Evolutionary conservation across 2,797 vertebrate species (phyloP), one percentile per base, ranked within the genome.

Genomic region (Pseudocheirus occidentalis): DNA sequence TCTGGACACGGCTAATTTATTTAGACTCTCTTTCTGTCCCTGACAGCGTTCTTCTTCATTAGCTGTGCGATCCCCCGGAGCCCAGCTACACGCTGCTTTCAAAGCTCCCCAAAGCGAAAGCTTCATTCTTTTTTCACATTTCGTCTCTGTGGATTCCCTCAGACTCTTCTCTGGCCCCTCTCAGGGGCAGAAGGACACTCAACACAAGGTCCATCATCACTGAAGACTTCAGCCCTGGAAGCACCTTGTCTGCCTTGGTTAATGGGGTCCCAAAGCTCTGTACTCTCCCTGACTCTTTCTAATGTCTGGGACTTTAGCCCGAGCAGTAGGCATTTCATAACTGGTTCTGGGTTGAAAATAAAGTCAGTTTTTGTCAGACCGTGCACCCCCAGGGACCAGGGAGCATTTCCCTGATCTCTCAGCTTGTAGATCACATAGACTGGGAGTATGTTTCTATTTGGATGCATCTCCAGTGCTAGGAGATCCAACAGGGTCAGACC

Each of bases 1-100:
- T 97, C 98, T 93, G 98, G 98, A 98, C 98, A 97, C 98, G 98
- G 98, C 98, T 98, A 98, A 98, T 98, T 98, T 98, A 98, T 98
- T 98, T 98, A 98, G 98, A 98, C 98, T 98, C 98, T 98, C 98
- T 98, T 98, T 98, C 98, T 98, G 98, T 97, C 97, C 97, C 98
- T 56, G 93, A 98, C 98, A 98, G 98, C 97, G 96, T 97, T 98
- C 98, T 97, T 98, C 98, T 98, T 97, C 97, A 97, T 98, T 97
- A 98, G 98, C 97, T 96, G 98, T 98, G 98, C 98, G 98, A 98
- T 98, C 98, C 97, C 97, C 97, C 96, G 0, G 97, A 98, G 98
- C 98, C 95, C 97, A 98, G 98, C 98, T 97, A 98, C 98, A 98
- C 90, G 97, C 98, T 97, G 98, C 98, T 98, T 98, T 98, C 98